A percentile compares a stretch with the other conserved stretches of the same genome.
These are phyloP conservation scores for Cetoscarus ocellatus DNA, from an alignment of 2,797 vertebrate species.

Conservation along the genomic window DNA sequence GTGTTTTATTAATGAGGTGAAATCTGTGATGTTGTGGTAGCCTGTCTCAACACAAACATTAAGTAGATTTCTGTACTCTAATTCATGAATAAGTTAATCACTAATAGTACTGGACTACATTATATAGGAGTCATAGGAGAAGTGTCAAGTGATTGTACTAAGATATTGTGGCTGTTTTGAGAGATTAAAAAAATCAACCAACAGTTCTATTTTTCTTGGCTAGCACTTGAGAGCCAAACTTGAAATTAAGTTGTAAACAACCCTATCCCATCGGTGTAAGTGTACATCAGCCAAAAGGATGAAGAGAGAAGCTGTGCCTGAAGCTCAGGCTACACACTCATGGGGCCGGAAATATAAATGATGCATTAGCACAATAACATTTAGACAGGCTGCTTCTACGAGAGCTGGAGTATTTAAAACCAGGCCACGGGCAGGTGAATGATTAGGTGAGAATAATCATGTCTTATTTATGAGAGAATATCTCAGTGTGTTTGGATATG, in stretches of 20 bases:
- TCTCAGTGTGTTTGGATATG: not conserved
- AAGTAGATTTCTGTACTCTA: no score
- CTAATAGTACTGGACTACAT: no score
- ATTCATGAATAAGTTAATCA: no score
- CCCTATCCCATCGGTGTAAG: not conserved
- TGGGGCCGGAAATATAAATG: not conserved
- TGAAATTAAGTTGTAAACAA: conserved; percentile 1
- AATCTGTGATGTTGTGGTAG: no score
- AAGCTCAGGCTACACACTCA: not conserved
- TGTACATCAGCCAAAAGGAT: not conserved
- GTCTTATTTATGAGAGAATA: not conserved
- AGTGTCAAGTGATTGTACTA: no score
- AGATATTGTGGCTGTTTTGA: not conserved
- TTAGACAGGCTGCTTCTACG: no score
- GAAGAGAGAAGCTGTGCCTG: not conserved
- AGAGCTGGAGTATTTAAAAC: not conserved
- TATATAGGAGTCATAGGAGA: no score
- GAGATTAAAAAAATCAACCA: not conserved
- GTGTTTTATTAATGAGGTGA: no score
- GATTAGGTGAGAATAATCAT: not conserved
- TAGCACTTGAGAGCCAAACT: not conserved
- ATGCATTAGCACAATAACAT: not conserved
- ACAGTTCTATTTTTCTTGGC: not conserved
- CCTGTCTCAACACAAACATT: no score
- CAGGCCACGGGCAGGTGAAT: not conserved